phyloP scores from a whole-genome alignment of 1,140 invertebrate species.

The Scylla paramamosain region DNA sequence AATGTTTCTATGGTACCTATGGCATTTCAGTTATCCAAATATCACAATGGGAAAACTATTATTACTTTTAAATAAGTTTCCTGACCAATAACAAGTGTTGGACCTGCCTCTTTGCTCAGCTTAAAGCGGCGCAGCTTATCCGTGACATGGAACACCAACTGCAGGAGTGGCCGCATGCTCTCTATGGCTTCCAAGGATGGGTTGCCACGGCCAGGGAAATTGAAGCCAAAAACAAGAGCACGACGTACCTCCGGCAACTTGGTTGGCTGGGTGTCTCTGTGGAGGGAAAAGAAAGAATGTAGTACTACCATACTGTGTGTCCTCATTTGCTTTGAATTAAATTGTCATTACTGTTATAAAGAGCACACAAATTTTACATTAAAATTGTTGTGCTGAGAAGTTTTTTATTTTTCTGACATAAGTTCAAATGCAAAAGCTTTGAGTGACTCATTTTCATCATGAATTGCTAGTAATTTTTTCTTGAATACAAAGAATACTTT shows the following conservation, averaged over 20 bases:
- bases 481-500: neutral
- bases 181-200: constrained; percentile 84
- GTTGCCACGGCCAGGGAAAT: constrained; percentile 80
- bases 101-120: constrained; percentile 92
- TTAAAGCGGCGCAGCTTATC: constrained; percentile 94
- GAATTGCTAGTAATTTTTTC: neutral
- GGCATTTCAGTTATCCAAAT: too few relatives aligned
- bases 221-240: constrained; percentile 68
- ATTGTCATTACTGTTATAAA: neutral
- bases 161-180: constrained; percentile 89
- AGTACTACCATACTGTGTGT: neutral
- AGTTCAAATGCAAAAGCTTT: too few relatives aligned
- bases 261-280: constrained; percentile 70
- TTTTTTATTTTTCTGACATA: too few relatives aligned
- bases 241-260: constrained; percentile 69
- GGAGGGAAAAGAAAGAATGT: too few relatives aligned
- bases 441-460: too few relatives aligned
- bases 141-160: constrained; percentile 93
- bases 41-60: too few relatives aligned
- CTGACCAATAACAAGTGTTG: too few relatives aligned
- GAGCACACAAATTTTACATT: too few relatives aligned
- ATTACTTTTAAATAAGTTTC: too few relatives aligned
- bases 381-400: too few relatives aligned
- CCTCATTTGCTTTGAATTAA: neutral
- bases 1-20: too few relatives aligned